phyloP scores from a whole-genome alignment of 2,888 invertebrate species.

The Pseudococcus jackbeardsleyi region DNA sequence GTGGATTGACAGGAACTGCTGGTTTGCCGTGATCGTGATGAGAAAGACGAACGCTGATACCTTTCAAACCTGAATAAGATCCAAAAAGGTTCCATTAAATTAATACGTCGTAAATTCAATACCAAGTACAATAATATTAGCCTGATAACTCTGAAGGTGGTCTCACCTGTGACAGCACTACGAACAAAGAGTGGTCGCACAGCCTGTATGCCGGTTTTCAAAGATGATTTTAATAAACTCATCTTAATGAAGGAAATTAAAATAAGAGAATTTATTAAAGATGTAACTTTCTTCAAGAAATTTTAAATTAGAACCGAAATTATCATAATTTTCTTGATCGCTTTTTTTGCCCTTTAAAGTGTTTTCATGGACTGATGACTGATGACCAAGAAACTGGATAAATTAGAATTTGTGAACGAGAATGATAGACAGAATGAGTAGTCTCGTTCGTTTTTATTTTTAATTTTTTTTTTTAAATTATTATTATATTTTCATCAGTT shows the following conservation, averaged over 20 bases:
- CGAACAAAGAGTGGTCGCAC: neutral
- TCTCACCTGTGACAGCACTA: conserved; percentile 2
- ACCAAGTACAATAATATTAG: neutral
- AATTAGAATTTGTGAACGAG: neutral
- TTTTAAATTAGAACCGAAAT: neutral
- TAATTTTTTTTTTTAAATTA: no score
- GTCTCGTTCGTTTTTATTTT: neutral
- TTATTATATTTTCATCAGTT: no score
- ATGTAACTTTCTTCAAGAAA: neutral
- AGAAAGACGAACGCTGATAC: neutral
- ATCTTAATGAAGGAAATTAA: neutral
- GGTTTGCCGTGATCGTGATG: conserved; percentile 27
- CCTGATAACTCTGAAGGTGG: neutral
- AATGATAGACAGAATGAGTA: neutral
- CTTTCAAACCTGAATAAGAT: neutral
- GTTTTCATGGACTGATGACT: neutral
- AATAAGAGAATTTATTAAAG: neutral
- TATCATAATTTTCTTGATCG: conserved; percentile 29
- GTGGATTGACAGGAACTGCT: conserved; percentile 39
- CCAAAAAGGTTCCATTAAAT: neutral
- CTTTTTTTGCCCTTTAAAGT: conserved; percentile 30
- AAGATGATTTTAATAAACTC: conserved; percentile 1
- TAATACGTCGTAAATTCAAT: neutral
- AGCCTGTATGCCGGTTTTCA: neutral
- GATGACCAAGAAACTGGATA: neutral